phyloP scores from a whole-genome alignment of 1,140 invertebrate genomes.

The Drosophila funebris region DNA sequence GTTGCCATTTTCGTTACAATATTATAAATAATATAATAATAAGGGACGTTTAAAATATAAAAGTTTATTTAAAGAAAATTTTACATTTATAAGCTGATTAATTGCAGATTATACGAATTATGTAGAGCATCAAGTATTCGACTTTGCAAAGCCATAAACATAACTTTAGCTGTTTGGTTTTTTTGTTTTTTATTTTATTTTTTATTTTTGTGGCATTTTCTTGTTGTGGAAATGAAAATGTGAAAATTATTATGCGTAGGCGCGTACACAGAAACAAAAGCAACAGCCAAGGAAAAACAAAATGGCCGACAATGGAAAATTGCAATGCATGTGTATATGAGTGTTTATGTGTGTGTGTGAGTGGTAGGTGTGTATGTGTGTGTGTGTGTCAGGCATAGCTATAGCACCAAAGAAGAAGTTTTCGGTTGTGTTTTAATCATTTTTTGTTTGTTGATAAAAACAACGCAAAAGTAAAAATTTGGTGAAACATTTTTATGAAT shows the following conservation, averaged over 20 bases:
- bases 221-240: conserved; percentile 52
- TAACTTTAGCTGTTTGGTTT: conserved; percentile 2
- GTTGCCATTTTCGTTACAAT: too few species aligned
- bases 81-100: too few species aligned
- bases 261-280: conserved; percentile 44
- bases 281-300: conserved; percentile 60
- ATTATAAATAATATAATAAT: too few species aligned
- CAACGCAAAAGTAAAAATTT: conserved; percentile 35
- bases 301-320: conserved; percentile 62
- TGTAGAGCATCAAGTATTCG: conserved; percentile 1
- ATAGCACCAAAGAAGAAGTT: conserved; percentile 59
- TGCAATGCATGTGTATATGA: conserved; percentile 22
- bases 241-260: conserved; percentile 77
- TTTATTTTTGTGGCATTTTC: conserved; percentile 13
- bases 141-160: not conserved
- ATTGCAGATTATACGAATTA: not conserved
- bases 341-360: conserved; percentile 4
- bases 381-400: conserved; percentile 22
- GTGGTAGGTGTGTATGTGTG: conserved; percentile 21
- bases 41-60: too few species aligned
- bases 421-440: conserved; percentile 11
- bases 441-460: conserved; percentile 18
- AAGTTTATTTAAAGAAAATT: too few species aligned
- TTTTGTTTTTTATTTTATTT: conserved; percentile 15
- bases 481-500: conserved; percentile 31